phyloP scores from a whole-genome alignment of 2,113 vertebrate species.

The Chinchilla lanigera region DNA sequence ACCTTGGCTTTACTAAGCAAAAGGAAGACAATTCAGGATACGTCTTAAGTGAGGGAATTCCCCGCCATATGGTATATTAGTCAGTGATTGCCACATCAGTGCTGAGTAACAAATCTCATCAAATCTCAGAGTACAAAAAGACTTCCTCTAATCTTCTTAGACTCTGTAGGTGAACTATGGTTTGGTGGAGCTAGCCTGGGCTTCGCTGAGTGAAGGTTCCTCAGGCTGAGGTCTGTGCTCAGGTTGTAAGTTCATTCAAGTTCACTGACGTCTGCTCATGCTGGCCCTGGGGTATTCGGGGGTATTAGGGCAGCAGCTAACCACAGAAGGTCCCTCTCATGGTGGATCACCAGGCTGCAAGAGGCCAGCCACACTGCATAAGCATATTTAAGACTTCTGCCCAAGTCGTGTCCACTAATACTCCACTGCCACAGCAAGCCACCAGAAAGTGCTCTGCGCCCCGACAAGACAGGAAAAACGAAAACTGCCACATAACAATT shows the following conservation, averaged over 20 bases:
- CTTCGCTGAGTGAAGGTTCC: background rate
- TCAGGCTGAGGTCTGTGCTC: background rate
- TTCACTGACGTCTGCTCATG: background rate
- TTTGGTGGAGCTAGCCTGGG: background rate
- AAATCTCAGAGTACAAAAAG: background rate
- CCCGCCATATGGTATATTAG: background rate
- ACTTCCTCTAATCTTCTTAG: background rate
- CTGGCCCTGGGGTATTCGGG: background rate
- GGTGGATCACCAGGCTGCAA: background rate
- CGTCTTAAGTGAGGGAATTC: background rate
- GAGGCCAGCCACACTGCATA: background rate
- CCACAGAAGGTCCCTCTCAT: background rate
- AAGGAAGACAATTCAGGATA: background rate
- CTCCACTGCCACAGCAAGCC: background rate
- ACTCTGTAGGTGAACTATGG: background rate
- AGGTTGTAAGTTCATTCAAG: background rate
- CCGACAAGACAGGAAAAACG: background rate
- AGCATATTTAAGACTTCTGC: background rate
- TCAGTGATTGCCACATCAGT: background rate
- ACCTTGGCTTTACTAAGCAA: background rate
- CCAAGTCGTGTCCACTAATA: background rate
- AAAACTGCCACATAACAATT: background rate
- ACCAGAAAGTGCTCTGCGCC: background rate
- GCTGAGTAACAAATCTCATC: constrained; percentile 8
- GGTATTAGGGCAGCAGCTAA: background rate